Conservation (phyloP, 92 coral and sea anemone species). For the Palythoa heliodiscus region DNA sequence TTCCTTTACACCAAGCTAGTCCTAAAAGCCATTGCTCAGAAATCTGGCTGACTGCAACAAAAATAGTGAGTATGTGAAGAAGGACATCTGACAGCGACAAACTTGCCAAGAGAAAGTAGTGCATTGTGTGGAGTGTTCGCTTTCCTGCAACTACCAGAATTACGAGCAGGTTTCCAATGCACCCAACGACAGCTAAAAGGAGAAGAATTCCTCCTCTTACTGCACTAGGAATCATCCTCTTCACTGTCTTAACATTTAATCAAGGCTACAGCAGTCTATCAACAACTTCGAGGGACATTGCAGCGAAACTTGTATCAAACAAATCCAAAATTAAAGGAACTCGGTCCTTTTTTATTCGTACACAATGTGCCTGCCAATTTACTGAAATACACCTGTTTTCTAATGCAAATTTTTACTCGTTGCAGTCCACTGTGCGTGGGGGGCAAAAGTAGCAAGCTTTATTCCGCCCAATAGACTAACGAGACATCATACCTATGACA, state of each 20-base stretch:
- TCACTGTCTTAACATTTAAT: neutral
- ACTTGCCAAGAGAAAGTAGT: neutral
- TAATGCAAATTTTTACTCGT: too few species aligned
- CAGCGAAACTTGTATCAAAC: too few species aligned
- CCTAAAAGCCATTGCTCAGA: neutral
- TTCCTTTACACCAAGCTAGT: neutral
- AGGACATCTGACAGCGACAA: constrained; percentile 3
- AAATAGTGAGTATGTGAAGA: neutral
- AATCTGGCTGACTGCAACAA: neutral
- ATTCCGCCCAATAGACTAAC: too few species aligned
- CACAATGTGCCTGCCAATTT: too few species aligned
- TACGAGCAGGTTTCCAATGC: neutral
- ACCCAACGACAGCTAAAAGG: neutral
- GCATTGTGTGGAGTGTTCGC: neutral
- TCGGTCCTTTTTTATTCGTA: too few species aligned
- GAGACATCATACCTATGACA: too few species aligned
- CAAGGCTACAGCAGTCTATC: too few species aligned
- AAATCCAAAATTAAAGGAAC: too few species aligned
- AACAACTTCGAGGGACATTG: too few species aligned
- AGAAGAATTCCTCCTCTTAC: neutral
- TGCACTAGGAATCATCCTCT: neutral
- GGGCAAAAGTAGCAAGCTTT: too few species aligned
- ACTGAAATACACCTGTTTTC: too few species aligned
- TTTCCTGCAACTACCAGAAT: neutral
- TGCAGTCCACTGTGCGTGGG: too few species aligned